phyloP scores from a whole-genome alignment of 1,140 invertebrate species.

The Drosophila grimshawi region DNA sequence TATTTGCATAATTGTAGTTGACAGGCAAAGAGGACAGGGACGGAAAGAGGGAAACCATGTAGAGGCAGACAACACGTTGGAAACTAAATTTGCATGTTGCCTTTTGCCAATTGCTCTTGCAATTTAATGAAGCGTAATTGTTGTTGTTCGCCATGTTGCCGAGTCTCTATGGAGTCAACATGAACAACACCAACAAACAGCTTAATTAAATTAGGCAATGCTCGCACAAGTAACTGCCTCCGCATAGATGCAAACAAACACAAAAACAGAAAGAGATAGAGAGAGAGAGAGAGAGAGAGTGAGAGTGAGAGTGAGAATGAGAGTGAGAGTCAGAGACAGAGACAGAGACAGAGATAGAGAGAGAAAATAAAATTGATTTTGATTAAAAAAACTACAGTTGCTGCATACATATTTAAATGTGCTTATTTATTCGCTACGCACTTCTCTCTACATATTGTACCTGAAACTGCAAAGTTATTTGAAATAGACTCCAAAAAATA shows the following conservation, averaged over 20 bases:
- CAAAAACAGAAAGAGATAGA: neutral
- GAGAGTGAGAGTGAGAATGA: neutral
- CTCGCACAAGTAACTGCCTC: conserved; percentile 29
- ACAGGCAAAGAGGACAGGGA: neutral
- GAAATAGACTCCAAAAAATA: too few relatives aligned
- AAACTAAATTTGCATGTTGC: conserved; percentile 52
- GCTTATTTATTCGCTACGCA: conserved; percentile 19
- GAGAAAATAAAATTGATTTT: conserved; percentile 43
- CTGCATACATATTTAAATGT: conserved; percentile 7
- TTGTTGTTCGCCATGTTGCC: conserved; percentile 50
- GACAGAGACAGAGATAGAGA: neutral
- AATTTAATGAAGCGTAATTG: conserved; percentile 80
- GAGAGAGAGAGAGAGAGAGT: neutral
- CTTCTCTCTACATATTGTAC: neutral
- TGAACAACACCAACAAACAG: conserved; percentile 10
- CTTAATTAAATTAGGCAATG: conserved; percentile 61
- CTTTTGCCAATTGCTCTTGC: conserved; percentile 71
- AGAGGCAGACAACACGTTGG: conserved; percentile 34
- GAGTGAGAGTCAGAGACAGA: neutral
- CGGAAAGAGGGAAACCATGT: neutral
- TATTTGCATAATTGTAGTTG: conserved; percentile 74
- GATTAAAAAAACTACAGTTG: conserved; percentile 42
- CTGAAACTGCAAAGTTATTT: too few relatives aligned
- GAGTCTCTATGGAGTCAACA: conserved; percentile 33
- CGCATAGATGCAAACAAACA: neutral